These are phyloP conservation scores for Lepus europaeus DNA, from an alignment of 2,113 vertebrate species.

Conservation along the genomic window DNA sequence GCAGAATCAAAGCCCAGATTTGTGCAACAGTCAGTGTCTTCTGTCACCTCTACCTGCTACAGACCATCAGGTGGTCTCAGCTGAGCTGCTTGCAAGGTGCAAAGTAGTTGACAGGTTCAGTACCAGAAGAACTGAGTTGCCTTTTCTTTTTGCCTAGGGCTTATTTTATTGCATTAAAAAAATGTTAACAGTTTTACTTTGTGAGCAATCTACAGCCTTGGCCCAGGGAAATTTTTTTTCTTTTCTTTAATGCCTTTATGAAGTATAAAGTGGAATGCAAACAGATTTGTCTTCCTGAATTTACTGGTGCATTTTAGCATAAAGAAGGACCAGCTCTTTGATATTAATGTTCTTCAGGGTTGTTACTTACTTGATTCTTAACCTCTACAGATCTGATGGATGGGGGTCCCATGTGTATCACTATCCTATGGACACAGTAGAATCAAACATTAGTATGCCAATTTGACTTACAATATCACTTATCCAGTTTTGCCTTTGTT, in stretches of 20 bases:
- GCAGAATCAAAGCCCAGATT: background rate
- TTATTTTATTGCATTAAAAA: slow-evolving; percentile 1
- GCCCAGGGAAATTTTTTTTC: background rate
- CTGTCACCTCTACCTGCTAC: slow-evolving; percentile 41
- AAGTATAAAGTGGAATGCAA: background rate
- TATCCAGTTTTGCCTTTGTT: background rate
- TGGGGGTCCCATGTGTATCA: too few species aligned
- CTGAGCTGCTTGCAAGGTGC: background rate
- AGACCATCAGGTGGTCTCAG: background rate
- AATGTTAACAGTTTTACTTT: background rate
- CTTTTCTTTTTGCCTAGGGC: background rate
- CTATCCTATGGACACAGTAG: too few species aligned
- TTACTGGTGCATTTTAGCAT: background rate
- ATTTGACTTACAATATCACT: background rate
- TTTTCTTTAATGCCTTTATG: background rate
- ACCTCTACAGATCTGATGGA: background rate
- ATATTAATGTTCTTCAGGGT: too few species aligned
- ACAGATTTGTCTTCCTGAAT: background rate
- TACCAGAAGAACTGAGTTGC: background rate
- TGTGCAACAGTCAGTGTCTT: background rate
- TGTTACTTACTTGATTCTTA: background rate
- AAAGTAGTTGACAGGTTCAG: background rate
- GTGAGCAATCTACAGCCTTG: background rate
- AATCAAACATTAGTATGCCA: background rate
- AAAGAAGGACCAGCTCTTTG: background rate